These are phyloP conservation scores for Phylloscopus trochilus DNA, from an alignment of 2,113 vertebrate genomes.

Conservation along the genomic window DNA sequence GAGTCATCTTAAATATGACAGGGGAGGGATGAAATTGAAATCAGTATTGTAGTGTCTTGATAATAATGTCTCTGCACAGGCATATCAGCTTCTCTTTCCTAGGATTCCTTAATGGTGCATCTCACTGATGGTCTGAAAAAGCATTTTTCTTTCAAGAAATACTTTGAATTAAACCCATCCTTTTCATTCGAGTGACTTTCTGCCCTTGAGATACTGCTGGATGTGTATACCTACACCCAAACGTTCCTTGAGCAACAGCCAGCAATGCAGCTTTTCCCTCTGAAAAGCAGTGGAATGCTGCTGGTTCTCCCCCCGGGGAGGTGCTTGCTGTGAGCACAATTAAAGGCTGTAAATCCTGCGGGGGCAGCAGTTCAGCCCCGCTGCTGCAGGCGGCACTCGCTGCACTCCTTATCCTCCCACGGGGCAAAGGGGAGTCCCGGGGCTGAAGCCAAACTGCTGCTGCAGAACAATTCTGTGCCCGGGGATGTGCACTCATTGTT, in stretches of 20 bases:
- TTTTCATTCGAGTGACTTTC: neutral
- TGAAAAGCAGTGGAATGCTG: neutral
- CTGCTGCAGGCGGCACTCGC: constrained; percentile 16
- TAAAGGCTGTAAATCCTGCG: neutral
- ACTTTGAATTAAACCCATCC: neutral
- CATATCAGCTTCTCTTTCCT: neutral
- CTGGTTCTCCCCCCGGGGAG: neutral
- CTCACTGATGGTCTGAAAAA: neutral
- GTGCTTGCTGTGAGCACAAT: neutral
- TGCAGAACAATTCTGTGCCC: neutral
- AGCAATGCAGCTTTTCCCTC: neutral
- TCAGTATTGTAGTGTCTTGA: neutral
- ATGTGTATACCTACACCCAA: neutral
- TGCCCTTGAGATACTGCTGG: rapidly evolving
- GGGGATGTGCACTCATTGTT: neutral
- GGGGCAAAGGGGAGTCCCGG: neutral
- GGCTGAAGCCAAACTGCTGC: neutral
- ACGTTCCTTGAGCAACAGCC: neutral
- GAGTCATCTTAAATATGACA: rapidly evolving
- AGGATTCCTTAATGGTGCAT: neutral
- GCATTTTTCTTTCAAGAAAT: neutral
- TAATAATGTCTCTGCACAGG: neutral
- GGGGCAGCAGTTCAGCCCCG: neutral
- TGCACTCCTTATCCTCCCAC: neutral
- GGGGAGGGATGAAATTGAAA: neutral